Conservation (phyloP, 2,797 vertebrate species). For the Eulemur albifrons region DNA sequence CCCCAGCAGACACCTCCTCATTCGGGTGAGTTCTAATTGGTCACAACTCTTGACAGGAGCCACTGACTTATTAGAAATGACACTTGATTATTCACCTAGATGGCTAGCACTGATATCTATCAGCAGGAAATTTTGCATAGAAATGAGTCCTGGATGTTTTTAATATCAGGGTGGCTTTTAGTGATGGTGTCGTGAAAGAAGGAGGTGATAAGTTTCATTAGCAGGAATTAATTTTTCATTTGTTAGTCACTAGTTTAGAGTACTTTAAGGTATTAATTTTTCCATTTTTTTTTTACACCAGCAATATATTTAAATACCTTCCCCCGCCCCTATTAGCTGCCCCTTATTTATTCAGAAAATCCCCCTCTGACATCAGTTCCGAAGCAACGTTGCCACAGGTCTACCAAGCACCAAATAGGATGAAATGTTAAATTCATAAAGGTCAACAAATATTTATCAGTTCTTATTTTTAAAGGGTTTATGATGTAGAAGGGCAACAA, state of each 20-base stretch:
- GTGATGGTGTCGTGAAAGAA: neutral
- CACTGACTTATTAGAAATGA: conserved; percentile 84
- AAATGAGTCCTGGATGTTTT: conserved; percentile 63
- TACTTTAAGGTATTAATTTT: conserved; percentile 42
- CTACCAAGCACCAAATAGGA: neutral
- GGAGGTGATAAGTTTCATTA: conserved; percentile 71
- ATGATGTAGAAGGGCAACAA: neutral
- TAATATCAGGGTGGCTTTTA: conserved; percentile 43
- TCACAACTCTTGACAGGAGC: conserved; percentile 79
- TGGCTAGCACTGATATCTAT: conserved; percentile 76
- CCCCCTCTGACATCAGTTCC: neutral
- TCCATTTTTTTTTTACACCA: neutral
- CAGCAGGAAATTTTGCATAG: conserved; percentile 78
- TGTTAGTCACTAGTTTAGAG: conserved; percentile 57
- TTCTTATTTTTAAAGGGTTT: neutral
- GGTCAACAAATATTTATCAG: neutral
- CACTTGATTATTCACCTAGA: conserved; percentile 83
- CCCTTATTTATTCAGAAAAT: conserved; percentile 29
- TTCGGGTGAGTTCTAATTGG: conserved; percentile 85
- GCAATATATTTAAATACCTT: neutral
- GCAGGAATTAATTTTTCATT: conserved; percentile 75
- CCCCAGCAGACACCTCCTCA: conserved; percentile 83
- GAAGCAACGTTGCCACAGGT: neutral
- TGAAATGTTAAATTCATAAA: neutral
- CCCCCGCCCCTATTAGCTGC: neutral